Evolutionary conservation across 2,888 invertebrate genomes (phyloP).

Genomic region (Mystacides longicornis): DNA sequence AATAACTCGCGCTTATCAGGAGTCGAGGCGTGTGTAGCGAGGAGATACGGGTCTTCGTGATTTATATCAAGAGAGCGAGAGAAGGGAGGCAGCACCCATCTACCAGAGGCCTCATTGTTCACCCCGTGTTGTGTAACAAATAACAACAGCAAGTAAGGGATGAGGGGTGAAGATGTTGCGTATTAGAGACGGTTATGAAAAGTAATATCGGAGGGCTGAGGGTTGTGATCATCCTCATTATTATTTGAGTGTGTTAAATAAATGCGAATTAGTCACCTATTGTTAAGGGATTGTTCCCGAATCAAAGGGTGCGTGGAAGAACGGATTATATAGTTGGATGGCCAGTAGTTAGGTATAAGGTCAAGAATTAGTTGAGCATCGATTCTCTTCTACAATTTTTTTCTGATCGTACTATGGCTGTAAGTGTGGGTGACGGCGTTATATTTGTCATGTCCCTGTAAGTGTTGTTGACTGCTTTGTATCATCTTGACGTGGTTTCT

Average conservation of each 20-base stretch:
- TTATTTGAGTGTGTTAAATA: not conserved
- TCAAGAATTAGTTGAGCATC: too few relatives aligned
- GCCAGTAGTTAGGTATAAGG: too few relatives aligned
- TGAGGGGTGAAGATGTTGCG: slow-evolving; percentile 4
- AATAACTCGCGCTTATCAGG: slow-evolving; percentile 19
- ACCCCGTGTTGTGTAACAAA: not conserved
- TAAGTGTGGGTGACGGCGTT: too few relatives aligned
- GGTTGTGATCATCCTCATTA: not conserved
- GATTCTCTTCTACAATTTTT: too few relatives aligned
- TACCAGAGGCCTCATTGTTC: not conserved
- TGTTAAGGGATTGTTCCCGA: not conserved
- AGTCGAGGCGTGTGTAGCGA: slow-evolving; percentile 18
- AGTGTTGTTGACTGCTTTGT: too few relatives aligned
- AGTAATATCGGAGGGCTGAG: not conserved
- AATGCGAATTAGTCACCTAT: not conserved
- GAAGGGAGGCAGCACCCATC: not conserved
- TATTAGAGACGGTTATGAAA: slow-evolving; percentile 10
- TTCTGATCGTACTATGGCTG: too few relatives aligned
- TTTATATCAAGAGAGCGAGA: slow-evolving; percentile 15
- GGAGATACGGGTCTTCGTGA: slow-evolving; percentile 20
- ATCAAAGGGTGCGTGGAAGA: too few relatives aligned
- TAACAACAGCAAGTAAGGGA: not conserved
- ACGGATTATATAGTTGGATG: too few relatives aligned
- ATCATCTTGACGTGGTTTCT: too few relatives aligned
- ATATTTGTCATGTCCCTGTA: too few relatives aligned